phyloP scores from a whole-genome alignment of 2,113 vertebrate genomes.

The Neofelis nebulosa region DNA sequence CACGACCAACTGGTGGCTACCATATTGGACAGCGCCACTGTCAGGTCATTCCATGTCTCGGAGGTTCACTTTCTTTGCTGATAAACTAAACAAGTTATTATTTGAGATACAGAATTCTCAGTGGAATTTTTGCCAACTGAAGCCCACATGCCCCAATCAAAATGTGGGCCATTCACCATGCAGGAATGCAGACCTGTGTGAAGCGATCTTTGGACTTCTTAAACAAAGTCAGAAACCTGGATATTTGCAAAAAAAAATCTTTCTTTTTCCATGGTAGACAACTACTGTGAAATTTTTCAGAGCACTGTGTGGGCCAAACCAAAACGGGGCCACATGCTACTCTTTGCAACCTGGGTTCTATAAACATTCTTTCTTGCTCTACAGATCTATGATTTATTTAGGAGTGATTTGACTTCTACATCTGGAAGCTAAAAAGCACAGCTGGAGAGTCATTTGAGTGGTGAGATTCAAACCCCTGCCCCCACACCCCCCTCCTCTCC shows the following conservation, averaged over 20 bases:
- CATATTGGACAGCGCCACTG: too few relatives aligned
- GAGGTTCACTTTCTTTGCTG: not conserved
- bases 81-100: not conserved
- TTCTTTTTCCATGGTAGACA: not conserved
- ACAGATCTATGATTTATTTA: slow-evolving; percentile 16
- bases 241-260: not conserved
- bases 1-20: not conserved
- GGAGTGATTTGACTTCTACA: not conserved
- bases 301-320: not conserved
- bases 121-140: not conserved
- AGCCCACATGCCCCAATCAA: not conserved
- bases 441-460: not conserved
- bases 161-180: not conserved
- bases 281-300: not conserved
- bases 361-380: not conserved
- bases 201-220: not conserved
- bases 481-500: too few relatives aligned
- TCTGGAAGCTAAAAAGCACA: slow-evolving; percentile 45
- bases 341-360: not conserved
- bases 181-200: not conserved
- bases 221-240: not conserved
- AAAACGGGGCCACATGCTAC: slow-evolving; percentile 5
- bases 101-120: not conserved
- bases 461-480: not conserved
- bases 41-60: not conserved